Conservation (phyloP, 2,888 invertebrate species). For the Diploptera punctata region DNA sequence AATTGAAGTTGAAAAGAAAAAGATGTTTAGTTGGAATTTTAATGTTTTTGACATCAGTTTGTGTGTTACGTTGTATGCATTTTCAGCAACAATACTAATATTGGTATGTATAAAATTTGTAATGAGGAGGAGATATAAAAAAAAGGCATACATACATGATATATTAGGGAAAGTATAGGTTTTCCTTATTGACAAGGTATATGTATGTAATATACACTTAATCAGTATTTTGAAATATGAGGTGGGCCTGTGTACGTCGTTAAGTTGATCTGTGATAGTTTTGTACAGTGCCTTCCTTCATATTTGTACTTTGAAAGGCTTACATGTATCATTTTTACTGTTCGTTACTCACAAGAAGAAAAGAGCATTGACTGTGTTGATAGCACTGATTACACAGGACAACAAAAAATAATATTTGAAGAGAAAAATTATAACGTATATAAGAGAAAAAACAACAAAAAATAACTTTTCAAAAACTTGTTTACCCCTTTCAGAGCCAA, state of each 20-base stretch:
- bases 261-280: slow-evolving; percentile 11
- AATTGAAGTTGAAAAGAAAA: slow-evolving; percentile 14
- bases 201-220: no score
- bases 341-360: no score
- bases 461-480: no score
- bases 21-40: slow-evolving; percentile 58
- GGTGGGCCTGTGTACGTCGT: background rate
- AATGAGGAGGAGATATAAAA: slow-evolving; percentile 71
- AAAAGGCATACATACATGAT: slow-evolving; percentile 75
- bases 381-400: no score
- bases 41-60: slow-evolving; percentile 75
- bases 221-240: background rate
- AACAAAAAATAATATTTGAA: no score
- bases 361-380: no score
- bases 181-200: background rate
- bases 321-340: no score
- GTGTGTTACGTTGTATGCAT: slow-evolving; percentile 76
- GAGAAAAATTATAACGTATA: no score
- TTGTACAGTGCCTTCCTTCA: slow-evolving; percentile 14
- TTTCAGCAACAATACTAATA: slow-evolving; percentile 76
- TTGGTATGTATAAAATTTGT: slow-evolving; percentile 79
- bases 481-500: no score
- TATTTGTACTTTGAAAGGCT: background rate
- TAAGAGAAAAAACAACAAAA: no score
- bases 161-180: slow-evolving; percentile 72